These are phyloP conservation scores for Mungos mungo DNA, from an alignment of 2,113 vertebrate genomes.

Conservation along the genomic window DNA sequence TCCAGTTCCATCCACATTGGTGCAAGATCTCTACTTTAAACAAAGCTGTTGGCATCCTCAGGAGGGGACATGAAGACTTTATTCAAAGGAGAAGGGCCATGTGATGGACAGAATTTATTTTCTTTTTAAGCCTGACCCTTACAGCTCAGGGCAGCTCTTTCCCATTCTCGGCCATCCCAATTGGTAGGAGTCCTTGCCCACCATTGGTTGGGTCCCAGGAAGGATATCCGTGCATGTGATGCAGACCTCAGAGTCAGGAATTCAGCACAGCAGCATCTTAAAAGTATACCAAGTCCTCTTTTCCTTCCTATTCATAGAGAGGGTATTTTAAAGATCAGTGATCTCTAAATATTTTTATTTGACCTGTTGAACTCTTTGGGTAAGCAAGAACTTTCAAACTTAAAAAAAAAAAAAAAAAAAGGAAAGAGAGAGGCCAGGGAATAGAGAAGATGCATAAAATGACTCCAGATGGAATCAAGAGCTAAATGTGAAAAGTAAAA, in stretches of 20 bases:
- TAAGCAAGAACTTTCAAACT: background rate
- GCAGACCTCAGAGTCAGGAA: background rate
- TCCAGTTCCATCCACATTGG: too few relatives aligned
- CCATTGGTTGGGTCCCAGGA: background rate
- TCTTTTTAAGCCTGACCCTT: background rate
- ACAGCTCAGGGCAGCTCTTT: too few relatives aligned
- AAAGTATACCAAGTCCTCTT: background rate
- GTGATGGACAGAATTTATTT: background rate
- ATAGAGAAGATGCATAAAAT: background rate
- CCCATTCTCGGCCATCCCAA: too few relatives aligned
- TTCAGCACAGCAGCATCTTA: background rate
- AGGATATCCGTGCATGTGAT: background rate
- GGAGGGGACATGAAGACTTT: background rate
- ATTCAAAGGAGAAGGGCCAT: background rate
- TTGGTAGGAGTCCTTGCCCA: background rate
- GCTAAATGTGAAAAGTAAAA: background rate
- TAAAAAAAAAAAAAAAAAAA: background rate
- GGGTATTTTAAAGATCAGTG: background rate
- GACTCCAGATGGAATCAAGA: background rate
- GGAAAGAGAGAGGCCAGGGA: background rate
- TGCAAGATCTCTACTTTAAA: background rate
- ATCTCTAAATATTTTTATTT: background rate
- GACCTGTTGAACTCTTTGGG: background rate
- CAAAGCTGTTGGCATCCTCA: background rate
- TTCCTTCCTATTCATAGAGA: background rate